Percentiles rank a stretch among this genome's conserved stretches.
These are phyloP conservation scores for Semnopithecus entellus DNA, from an alignment of 2,113 vertebrate species.

Conservation along the genomic window DNA sequence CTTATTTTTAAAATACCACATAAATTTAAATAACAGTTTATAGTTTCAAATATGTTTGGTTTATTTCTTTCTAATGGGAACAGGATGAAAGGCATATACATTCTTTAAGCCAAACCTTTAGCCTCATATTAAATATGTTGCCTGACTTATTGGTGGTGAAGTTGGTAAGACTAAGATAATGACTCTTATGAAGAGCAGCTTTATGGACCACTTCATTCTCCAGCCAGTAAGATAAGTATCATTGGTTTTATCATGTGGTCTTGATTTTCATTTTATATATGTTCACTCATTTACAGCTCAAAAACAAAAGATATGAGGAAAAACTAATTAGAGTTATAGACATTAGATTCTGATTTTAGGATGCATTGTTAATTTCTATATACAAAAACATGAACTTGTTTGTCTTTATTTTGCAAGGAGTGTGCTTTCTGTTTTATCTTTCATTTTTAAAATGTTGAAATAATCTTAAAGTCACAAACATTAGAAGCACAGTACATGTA, in stretches of 20 bases:
- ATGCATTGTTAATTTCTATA: neutral
- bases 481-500: neutral
- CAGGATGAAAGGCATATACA: neutral
- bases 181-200: neutral
- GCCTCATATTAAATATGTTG: neutral
- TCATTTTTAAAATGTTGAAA: slow-evolving; percentile 17
- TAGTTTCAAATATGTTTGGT: neutral
- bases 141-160: neutral
- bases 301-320: neutral
- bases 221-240: neutral
- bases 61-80: neutral
- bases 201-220: neutral
- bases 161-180: neutral
- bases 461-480: neutral
- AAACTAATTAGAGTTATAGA: slow-evolving; percentile 4
- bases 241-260: neutral
- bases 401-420: neutral
- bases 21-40: neutral
- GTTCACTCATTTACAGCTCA: neutral
- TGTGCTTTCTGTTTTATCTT: neutral
- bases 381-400: neutral
- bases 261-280: neutral
- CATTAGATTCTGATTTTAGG: slow-evolving; percentile 1
- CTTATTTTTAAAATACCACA: neutral
- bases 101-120: neutral